Base-by-base conservation (phyloP, 2,113 vertebrate species). In the Riparia riparia region DNA sequence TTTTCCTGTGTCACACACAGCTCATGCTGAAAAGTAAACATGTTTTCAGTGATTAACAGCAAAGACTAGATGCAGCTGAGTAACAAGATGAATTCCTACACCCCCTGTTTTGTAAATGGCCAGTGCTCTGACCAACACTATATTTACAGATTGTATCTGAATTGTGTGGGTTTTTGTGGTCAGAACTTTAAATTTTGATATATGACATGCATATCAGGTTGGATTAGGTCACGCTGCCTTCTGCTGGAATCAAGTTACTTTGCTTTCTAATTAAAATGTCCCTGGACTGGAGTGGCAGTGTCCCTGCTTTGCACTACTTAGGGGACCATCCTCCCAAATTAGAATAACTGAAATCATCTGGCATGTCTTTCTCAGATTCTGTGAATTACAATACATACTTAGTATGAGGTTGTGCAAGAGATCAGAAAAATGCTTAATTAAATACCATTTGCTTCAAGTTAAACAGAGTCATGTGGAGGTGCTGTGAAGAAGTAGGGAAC, bases 241-340 rank as follows among this genome's bases (percentile, higher is more conserved):
- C 42, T 3, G 2, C 1, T 69, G 61, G 54, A 79, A 79, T 85
- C 66, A 61, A 61, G 68, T 91, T 78, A 79, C 41, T 76, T 86
- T 71, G 31, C 39, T 72, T 63, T 83, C 96, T 85, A 87, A 74
- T 94, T 94, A 87, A 95, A 94, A 82, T 15, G 4, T 32, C 19
- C 49, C 66, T 87, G 70, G 28, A 41, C 79, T 66, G 60, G 53
- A 91, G 65, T 31, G 49, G 44, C 57, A 68, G 16, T 60, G 28
- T 86, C 58, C 21, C 57, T 60, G 34, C 44, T 96, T 73, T 79
- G 37, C 41, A 26, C 90, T 86, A 51, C 65, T 81, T 63, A 28
- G 7, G 39, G 32, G 25, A 90, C 82, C 44, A 15, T 63, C 34
- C 60, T 60, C 54, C 26, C 77, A 42, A 63, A 65, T 32, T 29